Evolutionary conservation across 2,888 invertebrate species (phyloP), one percentile per base, ranked within the genome.

Genomic region (Yponomeuta cagnagella): DNA sequence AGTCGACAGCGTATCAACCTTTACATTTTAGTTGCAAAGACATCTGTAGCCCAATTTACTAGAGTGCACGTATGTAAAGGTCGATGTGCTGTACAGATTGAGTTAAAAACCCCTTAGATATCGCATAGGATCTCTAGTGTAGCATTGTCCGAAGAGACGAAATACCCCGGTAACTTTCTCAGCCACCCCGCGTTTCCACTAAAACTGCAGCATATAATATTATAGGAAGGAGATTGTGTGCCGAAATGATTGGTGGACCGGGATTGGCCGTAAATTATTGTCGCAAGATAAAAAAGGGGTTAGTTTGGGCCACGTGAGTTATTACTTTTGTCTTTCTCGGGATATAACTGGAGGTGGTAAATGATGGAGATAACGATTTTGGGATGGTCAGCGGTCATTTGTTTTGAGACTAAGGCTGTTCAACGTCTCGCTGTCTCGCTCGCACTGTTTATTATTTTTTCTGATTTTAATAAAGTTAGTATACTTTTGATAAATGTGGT

Each of bases 231-330:
- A 58, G 52, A 58, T 58, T 58, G 52, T 58, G 52, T 58, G 52
- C 52, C 52, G 52, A 58, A 58, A 58, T 58, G 52, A 58, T 58
- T 58, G 52, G 52, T 58, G 15, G 52, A 15, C 52, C 52, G 52
- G 52, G 52, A 58, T 58, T 58, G 52, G 15, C 52, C 12, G 52
- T 58, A 58, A 58, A 58, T 58, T 58, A 58, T 58, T 58, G 52
- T 58, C 52, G 52, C 52, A 58, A 58, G 52, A 58, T 58, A 58
- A 58, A 58, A 58, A 58, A 58, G 52, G 52, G 52, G 52, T 58
- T 58, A 58, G 15, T 15, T 15, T 15, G 15, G 15, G 15, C 52
- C 52, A 15, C 52, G 15, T 15, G 15, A 12, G 15, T 15, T 15
- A 58, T 15, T 15, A 58, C 52, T 58, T 58, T 58, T 58, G 52